Evolutionary conservation across 2,113 vertebrate species (phyloP), one percentile per base, ranked within the genome.

Genomic region (Gasterosteus aculeatus): DNA sequence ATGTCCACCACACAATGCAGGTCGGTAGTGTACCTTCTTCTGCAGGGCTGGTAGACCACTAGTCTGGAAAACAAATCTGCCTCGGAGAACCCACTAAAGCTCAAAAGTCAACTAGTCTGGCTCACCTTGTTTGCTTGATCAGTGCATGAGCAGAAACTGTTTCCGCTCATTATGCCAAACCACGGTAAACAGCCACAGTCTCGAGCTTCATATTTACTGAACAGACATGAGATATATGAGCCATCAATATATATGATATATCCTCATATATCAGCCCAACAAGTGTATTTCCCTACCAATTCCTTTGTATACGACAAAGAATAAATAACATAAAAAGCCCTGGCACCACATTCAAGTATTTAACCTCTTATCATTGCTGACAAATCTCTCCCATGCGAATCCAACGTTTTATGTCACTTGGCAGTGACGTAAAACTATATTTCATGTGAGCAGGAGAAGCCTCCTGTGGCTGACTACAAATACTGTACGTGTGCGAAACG

Each of bases 391-490:
- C 38, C 41, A 29, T 47, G 41, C 42, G 26, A 16, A 29, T 22
- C 49, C 10, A 49, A 35, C 59, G 0, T 38, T 38, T 38, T 6
- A 38, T 38, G 35, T 78, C 38, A 10, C 53, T 29, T 11, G 12
- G 39, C 3, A 31, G 29, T 47, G 63, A 69, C 53, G n/a, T 26
- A 7, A 44, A 60, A 26, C 22, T 15, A 54, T 12, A 75, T 57
- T 60, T 76, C 47, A 42, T 58, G 2, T 11, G 35, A 29, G 64
- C n/a, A 29, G 38, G 14, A 42, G 54, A 69, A 10, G 57, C 18
- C 60, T 49, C 46, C 31, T 65, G 69, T 26, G 58, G 51, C 51
- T 61, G 77, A 74, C n/a, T 82, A 72, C 6, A 26, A 70, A 39
- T 42, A 73, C 18, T 26, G 10, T 59, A 60, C 59, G 63, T 14